These are phyloP conservation scores for Megaptera novaeangliae DNA, from an alignment of 2,113 vertebrate genomes.

Conservation along the genomic window DNA sequence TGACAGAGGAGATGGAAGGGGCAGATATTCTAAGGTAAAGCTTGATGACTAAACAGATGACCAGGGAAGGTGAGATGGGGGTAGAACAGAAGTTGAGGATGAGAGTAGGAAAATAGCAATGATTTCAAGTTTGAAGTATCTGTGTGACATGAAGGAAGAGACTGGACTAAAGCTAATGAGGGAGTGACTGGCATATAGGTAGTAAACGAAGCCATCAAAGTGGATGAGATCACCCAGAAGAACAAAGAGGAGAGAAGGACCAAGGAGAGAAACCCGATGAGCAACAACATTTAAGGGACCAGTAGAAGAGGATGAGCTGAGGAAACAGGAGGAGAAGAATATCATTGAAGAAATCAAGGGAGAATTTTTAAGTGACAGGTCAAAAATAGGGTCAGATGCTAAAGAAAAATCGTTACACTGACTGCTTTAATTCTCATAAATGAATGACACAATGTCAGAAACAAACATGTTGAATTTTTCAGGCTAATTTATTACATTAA, in stretches of 20 bases:
- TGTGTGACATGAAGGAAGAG: not conserved
- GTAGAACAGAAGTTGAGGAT: not conserved
- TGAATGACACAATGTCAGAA: not conserved
- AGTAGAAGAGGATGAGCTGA: not conserved
- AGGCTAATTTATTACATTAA: not conserved
- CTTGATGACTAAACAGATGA: not conserved
- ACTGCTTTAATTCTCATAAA: conserved; percentile 1
- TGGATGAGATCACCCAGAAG: not conserved
- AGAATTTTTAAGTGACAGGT: not conserved
- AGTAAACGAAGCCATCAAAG: not conserved
- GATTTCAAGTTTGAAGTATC: not conserved
- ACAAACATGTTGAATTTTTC: not conserved
- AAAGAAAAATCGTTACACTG: not conserved
- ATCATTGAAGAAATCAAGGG: not conserved
- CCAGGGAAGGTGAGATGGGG: not conserved
- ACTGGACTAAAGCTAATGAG: not conserved
- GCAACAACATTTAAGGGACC: not conserved
- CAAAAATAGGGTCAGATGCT: not conserved
- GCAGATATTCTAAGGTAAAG: not conserved
- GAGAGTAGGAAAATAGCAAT: not conserved
- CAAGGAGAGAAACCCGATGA: not conserved
- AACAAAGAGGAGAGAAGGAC: not conserved
- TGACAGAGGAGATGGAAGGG: not conserved
- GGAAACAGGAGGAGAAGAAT: not conserved
- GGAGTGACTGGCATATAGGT: not conserved